phyloP scores from a whole-genome alignment of 2,113 vertebrate species.

The Tretioscincus oriximinensis region DNA sequence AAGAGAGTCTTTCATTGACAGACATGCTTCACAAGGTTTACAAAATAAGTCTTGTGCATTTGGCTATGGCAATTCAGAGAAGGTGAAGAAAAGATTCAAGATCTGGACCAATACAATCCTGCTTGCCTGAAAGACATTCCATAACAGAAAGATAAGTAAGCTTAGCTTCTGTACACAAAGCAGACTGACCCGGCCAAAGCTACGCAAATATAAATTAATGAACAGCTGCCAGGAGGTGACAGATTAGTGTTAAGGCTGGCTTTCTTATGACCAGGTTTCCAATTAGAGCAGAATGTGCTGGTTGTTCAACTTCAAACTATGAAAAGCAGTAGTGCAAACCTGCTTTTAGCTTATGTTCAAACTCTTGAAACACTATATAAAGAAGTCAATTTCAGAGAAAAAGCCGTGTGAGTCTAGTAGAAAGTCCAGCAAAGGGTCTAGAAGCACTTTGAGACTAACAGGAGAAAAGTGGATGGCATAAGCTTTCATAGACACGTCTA shows the following conservation, averaged over 20 bases:
- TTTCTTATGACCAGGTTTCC: conserved; percentile 20
- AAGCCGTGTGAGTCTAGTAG: too few relatives aligned
- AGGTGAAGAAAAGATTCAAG: conserved; percentile 21
- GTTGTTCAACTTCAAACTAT: background rate
- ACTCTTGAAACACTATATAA: background rate
- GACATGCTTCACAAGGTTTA: background rate
- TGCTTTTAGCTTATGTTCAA: background rate
- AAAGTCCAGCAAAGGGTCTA: too few relatives aligned
- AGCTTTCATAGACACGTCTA: too few relatives aligned
- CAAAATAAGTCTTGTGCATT: conserved; percentile 7
- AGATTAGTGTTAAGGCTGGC: conserved; percentile 9
- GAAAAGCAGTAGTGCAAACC: conserved; percentile 9
- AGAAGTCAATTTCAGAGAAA: too few relatives aligned
- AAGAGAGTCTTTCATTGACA: background rate
- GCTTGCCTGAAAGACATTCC: conserved; percentile 2
- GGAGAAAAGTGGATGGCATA: too few relatives aligned
- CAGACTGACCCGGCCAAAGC: conserved; percentile 7
- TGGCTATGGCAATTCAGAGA: background rate
- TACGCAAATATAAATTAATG: conserved; percentile 9
- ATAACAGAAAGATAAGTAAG: conserved; percentile 25
- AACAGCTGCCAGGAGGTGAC: conserved; percentile 18
- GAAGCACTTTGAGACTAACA: too few relatives aligned
- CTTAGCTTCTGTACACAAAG: conserved; percentile 25
- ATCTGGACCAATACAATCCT: conserved; percentile 21
- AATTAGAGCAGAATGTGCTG: conserved; percentile 12